Evolutionary conservation across 1,140 invertebrate species (phyloP).

Genomic region (Drosophila biarmipes): DNA sequence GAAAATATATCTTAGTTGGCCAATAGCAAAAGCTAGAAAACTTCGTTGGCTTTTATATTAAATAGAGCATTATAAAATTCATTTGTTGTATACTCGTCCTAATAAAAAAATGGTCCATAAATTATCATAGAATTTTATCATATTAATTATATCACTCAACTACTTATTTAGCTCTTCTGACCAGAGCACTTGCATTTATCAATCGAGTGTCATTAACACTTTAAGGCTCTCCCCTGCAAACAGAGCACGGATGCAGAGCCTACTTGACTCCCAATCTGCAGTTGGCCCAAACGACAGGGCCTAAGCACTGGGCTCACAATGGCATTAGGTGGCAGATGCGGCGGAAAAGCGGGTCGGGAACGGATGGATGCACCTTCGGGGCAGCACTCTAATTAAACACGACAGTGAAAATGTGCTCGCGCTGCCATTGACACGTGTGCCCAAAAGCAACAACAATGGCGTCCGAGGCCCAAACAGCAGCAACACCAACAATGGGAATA

Average conservation of each 20-base stretch:
- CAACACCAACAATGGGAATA: conserved; percentile 37
- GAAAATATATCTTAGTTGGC: not conserved
- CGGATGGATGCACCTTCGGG: conserved; percentile 64
- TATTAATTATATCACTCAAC: not conserved
- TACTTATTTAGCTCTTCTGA: not conserved
- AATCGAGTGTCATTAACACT: conserved; percentile 37
- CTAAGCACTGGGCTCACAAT: conserved; percentile 34
- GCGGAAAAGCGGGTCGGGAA: conserved; percentile 29
- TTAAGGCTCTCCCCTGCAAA: conserved; percentile 6
- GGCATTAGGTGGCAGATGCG: conserved; percentile 14
- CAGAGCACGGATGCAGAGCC: not conserved
- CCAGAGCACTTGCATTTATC: conserved; percentile 16
- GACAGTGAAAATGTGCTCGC: conserved; percentile 73
- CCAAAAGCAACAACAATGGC: conserved; percentile 25
- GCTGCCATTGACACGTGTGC: conserved; percentile 79
- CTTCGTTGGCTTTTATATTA: no score
- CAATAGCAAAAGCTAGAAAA: not conserved
- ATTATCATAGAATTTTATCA: not conserved
- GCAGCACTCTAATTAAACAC: conserved; percentile 77
- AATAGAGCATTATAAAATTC: no score
- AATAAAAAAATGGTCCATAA: not conserved
- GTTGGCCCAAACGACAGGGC: conserved; percentile 18
- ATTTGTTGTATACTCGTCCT: not conserved
- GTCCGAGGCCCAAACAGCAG: not conserved
- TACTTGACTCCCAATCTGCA: conserved; percentile 21